Percentiles rank a stretch among this genome's conserved stretches.
phyloP scores from a whole-genome alignment of 1,140 invertebrate genomes.

The Microplitis mediator region DNA sequence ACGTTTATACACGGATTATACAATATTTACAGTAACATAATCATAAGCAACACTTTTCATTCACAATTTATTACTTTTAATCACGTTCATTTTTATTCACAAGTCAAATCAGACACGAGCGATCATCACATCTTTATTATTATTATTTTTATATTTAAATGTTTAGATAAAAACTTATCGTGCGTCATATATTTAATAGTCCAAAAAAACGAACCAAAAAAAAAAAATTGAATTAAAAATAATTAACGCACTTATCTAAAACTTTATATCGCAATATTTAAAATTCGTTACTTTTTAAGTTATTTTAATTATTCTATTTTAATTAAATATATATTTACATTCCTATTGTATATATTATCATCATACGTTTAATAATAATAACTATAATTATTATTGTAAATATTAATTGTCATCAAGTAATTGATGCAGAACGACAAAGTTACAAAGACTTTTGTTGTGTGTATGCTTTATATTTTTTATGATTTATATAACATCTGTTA shows the following conservation, averaged over 20 bases:
- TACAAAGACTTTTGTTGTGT: too few relatives aligned
- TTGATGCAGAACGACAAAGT: too few relatives aligned
- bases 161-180: too few relatives aligned
- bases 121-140: neutral
- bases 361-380: neutral
- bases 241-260: too few relatives aligned
- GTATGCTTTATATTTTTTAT: neutral
- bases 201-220: too few relatives aligned
- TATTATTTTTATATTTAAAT: too few relatives aligned
- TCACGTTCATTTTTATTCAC: conserved; percentile 15
- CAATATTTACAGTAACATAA: conserved; percentile 43
- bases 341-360: conserved; percentile 13
- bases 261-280: too few relatives aligned
- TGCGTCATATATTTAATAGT: too few relatives aligned
- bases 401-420: neutral
- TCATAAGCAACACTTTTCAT: conserved; percentile 29
- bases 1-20: conserved; percentile 64
- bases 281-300: too few relatives aligned
- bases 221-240: too few relatives aligned
- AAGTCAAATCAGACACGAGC: neutral
- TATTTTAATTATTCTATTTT: too few relatives aligned
- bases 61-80: conserved; percentile 4
- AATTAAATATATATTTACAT: neutral
- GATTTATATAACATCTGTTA: neutral
- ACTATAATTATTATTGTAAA: conserved; percentile 11